Base-by-base conservation (phyloP, 92 coral and sea anemone genomes). In the Parazoanthus swiftii region DNA sequence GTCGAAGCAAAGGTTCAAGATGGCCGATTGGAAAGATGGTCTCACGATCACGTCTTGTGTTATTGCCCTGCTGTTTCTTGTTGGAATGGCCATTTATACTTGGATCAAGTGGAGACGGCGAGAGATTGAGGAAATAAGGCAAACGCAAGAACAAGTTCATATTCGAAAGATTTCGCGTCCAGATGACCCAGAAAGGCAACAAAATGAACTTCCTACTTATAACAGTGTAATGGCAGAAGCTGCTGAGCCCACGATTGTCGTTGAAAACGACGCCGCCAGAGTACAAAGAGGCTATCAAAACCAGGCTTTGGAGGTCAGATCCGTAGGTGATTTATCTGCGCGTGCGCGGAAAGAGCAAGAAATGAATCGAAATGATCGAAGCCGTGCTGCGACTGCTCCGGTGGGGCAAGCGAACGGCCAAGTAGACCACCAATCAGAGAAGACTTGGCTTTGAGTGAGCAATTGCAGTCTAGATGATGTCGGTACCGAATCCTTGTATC, bases 51-150 rank as follows among this genome's bases (percentile, higher is more conserved):
- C 90, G 4, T 86, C 81, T 11, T 85, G 92, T 21, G 90, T 56
- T 29, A 51, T 89, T 3, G 89, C 92, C 6, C 77, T 92, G 18
- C n/a, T 92, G 13, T 51, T 92, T 77, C 88, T 92, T 8, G 6
- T 89, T 4, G 89, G 88, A 16, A 18, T 92, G 82, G 38, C 78
- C 8, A 80, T 72, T 10, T 92, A 86, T 82, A 89, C 94, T n/a
- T 92, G 94, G 94, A 48, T 86, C 4, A 92, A 86, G 81, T 92
- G 94, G 94, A 71, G 87, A 68, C 78, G 67, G 25, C 87, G 79
- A 15, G 78, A 44, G 25, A 48, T 84, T 56, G 43, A 71, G 48
- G 46, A 84, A 33, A 26, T 29, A 68, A 29, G 79, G 23, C 15
- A n/a, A 84, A 71, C 66, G 11, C 66, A 84, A 18, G 66, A 44